Conservation (phyloP, 2,888 invertebrate genomes). For the Xestia c-nigrum region DNA sequence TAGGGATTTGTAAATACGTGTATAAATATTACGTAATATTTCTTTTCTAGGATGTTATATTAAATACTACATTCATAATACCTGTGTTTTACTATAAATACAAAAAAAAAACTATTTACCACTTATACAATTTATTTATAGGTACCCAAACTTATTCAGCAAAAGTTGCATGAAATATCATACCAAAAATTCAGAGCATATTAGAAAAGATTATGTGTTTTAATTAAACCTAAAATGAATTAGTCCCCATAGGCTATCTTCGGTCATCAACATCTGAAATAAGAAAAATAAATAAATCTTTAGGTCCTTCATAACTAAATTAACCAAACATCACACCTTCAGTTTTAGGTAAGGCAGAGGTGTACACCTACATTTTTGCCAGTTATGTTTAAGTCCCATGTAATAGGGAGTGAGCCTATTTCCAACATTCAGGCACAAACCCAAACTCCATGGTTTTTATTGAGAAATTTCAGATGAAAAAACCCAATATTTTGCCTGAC, state of each 20-base stretch:
- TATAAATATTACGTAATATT: slow-evolving; percentile 70
- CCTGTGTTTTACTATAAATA: slow-evolving; percentile 50
- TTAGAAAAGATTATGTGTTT: slow-evolving; percentile 56
- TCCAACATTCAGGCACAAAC: not conserved
- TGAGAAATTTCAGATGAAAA: not conserved
- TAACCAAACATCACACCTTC: not conserved
- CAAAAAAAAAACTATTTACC: slow-evolving; percentile 43
- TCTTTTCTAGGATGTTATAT: slow-evolving; percentile 65
- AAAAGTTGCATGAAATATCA: slow-evolving; percentile 52
- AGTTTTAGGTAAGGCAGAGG: not conserved
- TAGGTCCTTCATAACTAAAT: not conserved
- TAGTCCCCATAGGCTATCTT: slow-evolving; percentile 75
- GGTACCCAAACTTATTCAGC: slow-evolving; percentile 51
- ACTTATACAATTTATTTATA: slow-evolving; percentile 71
- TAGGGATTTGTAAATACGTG: slow-evolving; percentile 74
- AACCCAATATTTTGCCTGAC: not conserved
- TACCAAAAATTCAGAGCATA: slow-evolving; percentile 65
- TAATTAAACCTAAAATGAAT: slow-evolving; percentile 66
- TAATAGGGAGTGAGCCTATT: not conserved
- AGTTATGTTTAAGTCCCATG: not conserved
- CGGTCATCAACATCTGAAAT: slow-evolving; percentile 88
- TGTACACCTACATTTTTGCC: no score
- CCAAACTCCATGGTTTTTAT: not conserved
- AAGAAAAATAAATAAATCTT: not conserved
- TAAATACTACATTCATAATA: slow-evolving; percentile 63